Conservation (phyloP, 2,888 invertebrate species). For the Lasioglossum lativentre region DNA sequence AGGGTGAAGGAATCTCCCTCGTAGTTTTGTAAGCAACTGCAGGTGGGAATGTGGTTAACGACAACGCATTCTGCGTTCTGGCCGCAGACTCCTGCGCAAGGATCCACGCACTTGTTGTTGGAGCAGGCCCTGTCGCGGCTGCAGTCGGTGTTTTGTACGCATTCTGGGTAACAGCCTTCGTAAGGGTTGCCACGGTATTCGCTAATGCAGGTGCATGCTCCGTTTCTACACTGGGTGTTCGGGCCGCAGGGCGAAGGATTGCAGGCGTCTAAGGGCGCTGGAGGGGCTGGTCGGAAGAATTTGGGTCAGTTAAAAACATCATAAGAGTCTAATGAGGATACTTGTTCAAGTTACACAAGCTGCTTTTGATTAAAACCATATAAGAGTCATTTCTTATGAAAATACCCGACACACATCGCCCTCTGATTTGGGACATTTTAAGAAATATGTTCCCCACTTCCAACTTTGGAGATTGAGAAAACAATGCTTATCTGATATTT, state of each 20-base stretch:
- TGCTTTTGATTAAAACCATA: neutral
- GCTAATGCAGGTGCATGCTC: slow-evolving; percentile 82
- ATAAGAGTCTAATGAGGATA: neutral
- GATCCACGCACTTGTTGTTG: slow-evolving; percentile 92
- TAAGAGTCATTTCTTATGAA: neutral
- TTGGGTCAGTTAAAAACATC: neutral
- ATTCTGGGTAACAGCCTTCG: slow-evolving; percentile 92
- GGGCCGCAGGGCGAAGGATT: slow-evolving; percentile 90
- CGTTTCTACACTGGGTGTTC: slow-evolving; percentile 88
- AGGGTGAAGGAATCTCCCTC: slow-evolving; percentile 87
- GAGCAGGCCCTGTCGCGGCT: slow-evolving; percentile 90
- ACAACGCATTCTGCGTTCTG: slow-evolving; percentile 91
- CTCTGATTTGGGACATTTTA: neutral
- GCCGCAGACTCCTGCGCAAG: slow-evolving; percentile 93
- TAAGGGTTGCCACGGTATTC: slow-evolving; percentile 84
- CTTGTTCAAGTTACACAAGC: neutral
- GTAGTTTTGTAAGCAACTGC: slow-evolving; percentile 86
- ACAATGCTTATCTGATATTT: neutral
- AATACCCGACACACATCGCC: neutral
- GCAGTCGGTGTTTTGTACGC: slow-evolving; percentile 92
- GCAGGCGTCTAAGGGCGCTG: slow-evolving; percentile 86
- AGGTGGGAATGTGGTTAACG: slow-evolving; percentile 89
- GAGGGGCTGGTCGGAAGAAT: slow-evolving; percentile 63
- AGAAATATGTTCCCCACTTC: neutral
- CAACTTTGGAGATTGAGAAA: neutral